Evolutionary conservation across 2,888 invertebrate species (phyloP).

Genomic region (Megalurothrips usitatus): DNA sequence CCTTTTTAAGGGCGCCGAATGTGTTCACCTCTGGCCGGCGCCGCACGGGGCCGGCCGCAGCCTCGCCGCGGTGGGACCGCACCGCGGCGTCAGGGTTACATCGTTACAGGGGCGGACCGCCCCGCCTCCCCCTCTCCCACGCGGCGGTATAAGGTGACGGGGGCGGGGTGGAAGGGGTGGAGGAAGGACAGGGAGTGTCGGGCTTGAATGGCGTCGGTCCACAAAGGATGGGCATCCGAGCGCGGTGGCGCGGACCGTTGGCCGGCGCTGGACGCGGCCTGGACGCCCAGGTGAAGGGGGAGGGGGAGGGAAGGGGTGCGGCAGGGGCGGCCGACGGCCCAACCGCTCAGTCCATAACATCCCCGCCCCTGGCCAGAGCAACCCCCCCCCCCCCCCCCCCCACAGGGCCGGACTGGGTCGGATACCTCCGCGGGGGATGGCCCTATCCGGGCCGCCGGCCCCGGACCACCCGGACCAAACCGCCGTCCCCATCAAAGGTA

Average conservation of each 20-base stretch:
- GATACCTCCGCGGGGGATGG: too few species aligned
- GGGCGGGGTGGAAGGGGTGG: not conserved
- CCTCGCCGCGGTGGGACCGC: not conserved
- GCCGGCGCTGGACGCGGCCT: not conserved
- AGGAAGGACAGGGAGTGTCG: not conserved
- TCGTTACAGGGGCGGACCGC: not conserved
- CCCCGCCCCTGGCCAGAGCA: not conserved
- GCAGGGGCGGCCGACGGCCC: not conserved
- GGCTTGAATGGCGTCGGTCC: not conserved
- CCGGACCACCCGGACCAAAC: too few species aligned
- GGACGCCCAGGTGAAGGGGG: not conserved
- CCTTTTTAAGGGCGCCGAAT: too few species aligned
- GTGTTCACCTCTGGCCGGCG: too few species aligned
- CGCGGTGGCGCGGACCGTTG: slow-evolving; percentile 6
- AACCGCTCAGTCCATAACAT: not conserved
- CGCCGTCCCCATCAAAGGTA: too few species aligned
- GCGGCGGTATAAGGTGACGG: not conserved
- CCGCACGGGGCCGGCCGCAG: too few species aligned
- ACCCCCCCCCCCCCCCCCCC: not conserved
- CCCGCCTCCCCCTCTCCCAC: not conserved
- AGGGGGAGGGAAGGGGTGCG: not conserved
- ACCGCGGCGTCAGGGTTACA: not conserved
- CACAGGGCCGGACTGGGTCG: too few species aligned
- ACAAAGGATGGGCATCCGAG: slow-evolving; percentile 11
- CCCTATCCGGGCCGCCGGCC: too few species aligned